Evolutionary conservation across 2,797 vertebrate species (phyloP), one percentile per base, ranked within the genome.

Genomic region (Cryptoprocta ferox): DNA sequence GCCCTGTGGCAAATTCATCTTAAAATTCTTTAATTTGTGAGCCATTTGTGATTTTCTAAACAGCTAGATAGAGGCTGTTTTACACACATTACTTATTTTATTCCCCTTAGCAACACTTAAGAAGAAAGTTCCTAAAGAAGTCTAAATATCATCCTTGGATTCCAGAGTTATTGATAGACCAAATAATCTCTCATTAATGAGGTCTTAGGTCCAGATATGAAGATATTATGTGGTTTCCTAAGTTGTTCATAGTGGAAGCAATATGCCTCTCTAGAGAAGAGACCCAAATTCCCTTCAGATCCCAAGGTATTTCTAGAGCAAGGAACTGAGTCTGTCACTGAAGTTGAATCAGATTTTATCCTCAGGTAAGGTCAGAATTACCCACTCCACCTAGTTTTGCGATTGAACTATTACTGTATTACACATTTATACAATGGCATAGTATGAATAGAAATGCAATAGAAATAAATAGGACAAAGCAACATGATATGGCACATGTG

Each of bases 11-110:
- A 81, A 35, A 78, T 37, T 91, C 32, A 19, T 32, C 8, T 81
- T 71, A 73, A 95, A 95, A 85, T 87, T 82, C 4, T 81, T 94
- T 82, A 63, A 91, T 68, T 35, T 59, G 56, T 59, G 56, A 59
- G 21, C 56, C 56, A 32, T 75, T 75, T 75, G 42, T 75, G 73
- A 45, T 48, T 75, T 75, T 19, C 73, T 75, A 48, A 75, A 75
- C 42, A 75, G 39, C 15, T 48, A 32, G 42, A 32, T 32, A 75
- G 10, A 75, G 42, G 28, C 73, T 75, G 45, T 48, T 48, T 75
- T 75, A 26, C 42, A 48, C 15, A 14, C 0, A n/a, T 48, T 68
- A 71, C 53, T 59, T 87, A 59, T 42, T 86, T 79, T 68, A 61
- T 8, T 93, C 35, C 12, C 13, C 30, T 73, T 65, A 61, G 39